phyloP scores from a whole-genome alignment of 2,113 vertebrate species.

The Psittacus erithacus region DNA sequence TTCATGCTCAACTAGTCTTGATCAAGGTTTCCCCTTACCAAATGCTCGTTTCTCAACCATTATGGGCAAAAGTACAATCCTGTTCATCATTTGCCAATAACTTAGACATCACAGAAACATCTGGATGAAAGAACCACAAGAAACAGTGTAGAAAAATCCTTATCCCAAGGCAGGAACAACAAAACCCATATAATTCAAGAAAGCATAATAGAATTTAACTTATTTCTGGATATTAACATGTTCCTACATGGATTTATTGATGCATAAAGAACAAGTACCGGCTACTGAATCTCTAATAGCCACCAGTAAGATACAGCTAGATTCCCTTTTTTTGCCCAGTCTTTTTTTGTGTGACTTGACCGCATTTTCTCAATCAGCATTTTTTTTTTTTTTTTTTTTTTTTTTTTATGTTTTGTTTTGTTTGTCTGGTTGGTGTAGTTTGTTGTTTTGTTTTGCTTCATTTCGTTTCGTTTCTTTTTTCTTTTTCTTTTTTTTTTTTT shows the following conservation, averaged over 20 bases:
- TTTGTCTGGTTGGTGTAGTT: neutral
- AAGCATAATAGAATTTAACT: neutral
- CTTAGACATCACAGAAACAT: neutral
- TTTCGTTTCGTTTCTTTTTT: neutral
- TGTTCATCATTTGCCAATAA: neutral
- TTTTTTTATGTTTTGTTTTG: too few species aligned
- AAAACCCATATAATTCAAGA: neutral
- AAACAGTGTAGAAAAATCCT: neutral
- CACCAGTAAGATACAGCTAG: fast-evolving
- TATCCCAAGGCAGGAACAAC: neutral
- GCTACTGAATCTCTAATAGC: neutral
- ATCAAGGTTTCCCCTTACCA: neutral
- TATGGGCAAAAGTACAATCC: neutral
- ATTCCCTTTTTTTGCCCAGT: neutral
- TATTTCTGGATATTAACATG: neutral
- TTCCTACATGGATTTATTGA: neutral
- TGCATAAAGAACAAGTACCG: neutral
- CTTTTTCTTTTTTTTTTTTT: neutral
- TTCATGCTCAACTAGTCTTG: neutral
- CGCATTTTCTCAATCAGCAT: too few species aligned
- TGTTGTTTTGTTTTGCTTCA: too few species aligned
- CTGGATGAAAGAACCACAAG: neutral
- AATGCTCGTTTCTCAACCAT: neutral
- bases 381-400: neutral
- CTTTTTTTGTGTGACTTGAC: neutral